Evolutionary conservation across 2,888 invertebrate species (phyloP), one percentile per base, ranked within the genome.

Genomic region (Cephalotes varians): DNA sequence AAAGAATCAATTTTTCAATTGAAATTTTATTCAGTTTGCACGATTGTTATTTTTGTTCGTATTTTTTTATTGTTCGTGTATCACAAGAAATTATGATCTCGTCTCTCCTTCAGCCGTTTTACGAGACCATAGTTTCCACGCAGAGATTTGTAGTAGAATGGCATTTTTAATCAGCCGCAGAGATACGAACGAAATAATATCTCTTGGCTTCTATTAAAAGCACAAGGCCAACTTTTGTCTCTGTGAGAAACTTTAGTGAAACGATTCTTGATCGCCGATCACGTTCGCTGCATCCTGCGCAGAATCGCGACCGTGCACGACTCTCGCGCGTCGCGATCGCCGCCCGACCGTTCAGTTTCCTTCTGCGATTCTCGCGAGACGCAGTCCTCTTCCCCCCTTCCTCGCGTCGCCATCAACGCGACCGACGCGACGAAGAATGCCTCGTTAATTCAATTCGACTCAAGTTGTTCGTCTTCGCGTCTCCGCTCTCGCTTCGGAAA

Each of bases 261-360:
- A 21, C 51, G 69, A 21, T 71, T 21, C 15, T 10, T 51, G 37
- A 54, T 56, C n/a, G 54, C n/a, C 44, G 10, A 47, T 21, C 44
- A 7, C 28, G 12, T n/a, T 72, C 76, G 67, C 60, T n/a, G 37
- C 80, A 80, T 37, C 44, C 56, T 79, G 81, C 81, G 87, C 81
- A 87, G 87, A 85, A 83, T 81, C 74, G 15, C 31, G 9, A 47
- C 28, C 49, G 74, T 37, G n/a, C 9, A 21, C 34, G 76, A 49
- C 47, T 74, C 60, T 56, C 76, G 76, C 74, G 71, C 77, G 65
- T 49, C 49, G 54, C 49, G 60, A 21, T 62, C 28, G 44, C 37
- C 79, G 65, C 15, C 31, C 15, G 62, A 37, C n/a, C 44, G 40
- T 5, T 85, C 79, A 87, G 83, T 87, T 64, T 71, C 73, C 44